A percentile compares a stretch with the other conserved stretches of the same genome.
Evolutionary conservation across 2,113 vertebrate species (phyloP).

Genomic region (Coptodon rendalli): DNA sequence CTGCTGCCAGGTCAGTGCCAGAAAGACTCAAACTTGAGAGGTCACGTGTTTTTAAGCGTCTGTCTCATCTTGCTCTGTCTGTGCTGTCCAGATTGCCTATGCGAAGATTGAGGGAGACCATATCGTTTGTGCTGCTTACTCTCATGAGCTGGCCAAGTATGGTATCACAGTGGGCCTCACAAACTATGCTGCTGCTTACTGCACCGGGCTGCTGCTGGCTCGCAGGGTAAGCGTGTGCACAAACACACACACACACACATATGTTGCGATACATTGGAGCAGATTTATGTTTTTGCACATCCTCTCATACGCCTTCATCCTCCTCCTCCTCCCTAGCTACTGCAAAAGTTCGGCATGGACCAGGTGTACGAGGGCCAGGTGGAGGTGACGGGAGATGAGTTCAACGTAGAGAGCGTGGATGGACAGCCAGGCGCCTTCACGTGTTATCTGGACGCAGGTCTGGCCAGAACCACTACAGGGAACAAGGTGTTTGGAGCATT

Average conservation of each 20-base stretch:
- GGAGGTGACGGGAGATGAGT: conserved; percentile 95
- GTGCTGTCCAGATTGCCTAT: conserved; percentile 83
- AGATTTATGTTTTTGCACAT: neutral
- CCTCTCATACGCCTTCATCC: neutral
- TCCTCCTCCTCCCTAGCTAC: conserved; percentile 69
- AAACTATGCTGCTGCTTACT: conserved; percentile 96
- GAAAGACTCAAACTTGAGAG: neutral
- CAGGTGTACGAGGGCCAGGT: conserved; percentile 96
- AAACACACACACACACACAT: neutral
- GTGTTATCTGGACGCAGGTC: conserved; percentile 95
- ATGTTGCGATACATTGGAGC: neutral
- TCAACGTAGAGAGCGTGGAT: conserved; percentile 93
- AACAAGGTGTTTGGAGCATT: conserved; percentile 99
- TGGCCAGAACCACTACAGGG: conserved; percentile 94
- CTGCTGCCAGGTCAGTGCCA: conserved; percentile 87
- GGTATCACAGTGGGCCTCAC: conserved; percentile 92
- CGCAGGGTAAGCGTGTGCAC: conserved; percentile 77
- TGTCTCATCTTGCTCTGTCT: fast-evolving
- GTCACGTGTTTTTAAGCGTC: neutral
- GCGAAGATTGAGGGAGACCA: conserved; percentile 96
- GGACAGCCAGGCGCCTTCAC: conserved; percentile 93
- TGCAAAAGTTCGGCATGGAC: conserved; percentile 95
- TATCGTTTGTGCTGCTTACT: conserved; percentile 92
- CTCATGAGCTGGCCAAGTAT: conserved; percentile 92
- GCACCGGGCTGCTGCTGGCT: conserved; percentile 92